Base-by-base conservation (phyloP, 1,140 invertebrate species). In the Samia ricini region DNA sequence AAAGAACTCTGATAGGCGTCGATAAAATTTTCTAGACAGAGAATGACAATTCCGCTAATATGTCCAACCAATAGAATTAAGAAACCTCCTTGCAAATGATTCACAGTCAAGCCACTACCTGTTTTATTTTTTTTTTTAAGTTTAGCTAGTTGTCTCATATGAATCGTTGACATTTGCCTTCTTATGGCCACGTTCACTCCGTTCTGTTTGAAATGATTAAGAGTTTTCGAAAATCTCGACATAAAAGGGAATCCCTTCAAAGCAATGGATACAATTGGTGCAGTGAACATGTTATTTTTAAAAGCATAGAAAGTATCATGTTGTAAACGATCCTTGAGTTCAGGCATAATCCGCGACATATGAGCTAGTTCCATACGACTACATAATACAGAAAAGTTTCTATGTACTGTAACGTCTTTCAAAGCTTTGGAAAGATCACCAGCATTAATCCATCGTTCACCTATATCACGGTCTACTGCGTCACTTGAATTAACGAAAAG, bases 201-300 rank as follows among this genome's bases (percentile, higher is more conserved):
- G 10, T 1, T 42, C 15, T 42, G 33, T 42, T 42, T 4, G 10
- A 15, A 42, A 42, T 15, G 4, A 42, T 42, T 73, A 42, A 93
- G 84, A 3, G 79, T 74, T 24, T 63, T 71, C 33, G 91, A 91
- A 64, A 92, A 86, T 21, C 78, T 71, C n/a, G 68, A 71, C 50
- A 92, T 77, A 24, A 90, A 91, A 2, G 91, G 90, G 49, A 91
- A 92, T 15, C 92, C 92, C 55, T 80, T 85, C 60, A 88, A 79
- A 63, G 88, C 82, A 23, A 92, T 81, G 74, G 92, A 88, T 72
- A 92, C 91, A 55, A 91, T 56, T 18, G 91, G 88, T 12, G 91
- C 91, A 5, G 83, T 80, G 56, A 93, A 91, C 4, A 91, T 81
- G 63, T 90, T 85, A 0, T 68, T 15, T 2, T 81, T 73, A 64